phyloP scores from a whole-genome alignment of 1,140 invertebrate species.

The Anoplolepis gracilipes region DNA sequence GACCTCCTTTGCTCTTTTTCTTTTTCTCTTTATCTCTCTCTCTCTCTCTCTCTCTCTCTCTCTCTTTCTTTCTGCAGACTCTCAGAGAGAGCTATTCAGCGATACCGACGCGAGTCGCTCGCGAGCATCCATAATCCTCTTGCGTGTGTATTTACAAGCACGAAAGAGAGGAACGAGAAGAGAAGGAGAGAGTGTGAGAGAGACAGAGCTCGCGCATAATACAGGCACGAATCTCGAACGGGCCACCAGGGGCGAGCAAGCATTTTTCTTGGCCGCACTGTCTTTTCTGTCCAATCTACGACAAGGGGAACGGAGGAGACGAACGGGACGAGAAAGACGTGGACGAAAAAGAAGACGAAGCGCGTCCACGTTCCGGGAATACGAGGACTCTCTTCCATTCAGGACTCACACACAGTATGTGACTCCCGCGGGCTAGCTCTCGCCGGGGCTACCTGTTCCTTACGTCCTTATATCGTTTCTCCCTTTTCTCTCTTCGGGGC shows the following conservation, averaged over 20 bases:
- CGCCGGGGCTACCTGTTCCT: conserved; percentile 73
- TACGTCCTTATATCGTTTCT: not conserved
- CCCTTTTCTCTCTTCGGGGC: conserved; percentile 17
- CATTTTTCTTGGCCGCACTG: conserved; percentile 63
- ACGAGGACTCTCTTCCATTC: conserved; percentile 67
- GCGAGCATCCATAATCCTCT: conserved; percentile 73
- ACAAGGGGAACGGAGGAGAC: not conserved
- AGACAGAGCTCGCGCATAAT: conserved; percentile 56
- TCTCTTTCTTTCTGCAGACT: not conserved
- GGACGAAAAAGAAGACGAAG: conserved; percentile 30
- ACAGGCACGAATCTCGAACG: conserved; percentile 27
- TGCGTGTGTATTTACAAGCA: conserved; percentile 74
- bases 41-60: conserved; percentile 19
- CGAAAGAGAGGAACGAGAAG: conserved; percentile 31
- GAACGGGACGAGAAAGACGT: not conserved
- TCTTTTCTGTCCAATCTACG: conserved; percentile 50
- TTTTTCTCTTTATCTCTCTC: conserved; percentile 19
- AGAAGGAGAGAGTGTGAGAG: not conserved
- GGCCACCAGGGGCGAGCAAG: conserved; percentile 68
- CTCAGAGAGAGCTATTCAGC: conserved; percentile 53
- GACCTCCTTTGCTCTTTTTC: conserved; percentile 56
- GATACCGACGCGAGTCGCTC: conserved; percentile 69
- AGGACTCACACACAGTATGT: conserved; percentile 60
- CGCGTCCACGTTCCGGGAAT: conserved; percentile 71
- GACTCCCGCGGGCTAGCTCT: conserved; percentile 61